These are phyloP conservation scores for Ceryle rudis DNA, from an alignment of 2,797 vertebrate genomes.

Conservation along the genomic window DNA sequence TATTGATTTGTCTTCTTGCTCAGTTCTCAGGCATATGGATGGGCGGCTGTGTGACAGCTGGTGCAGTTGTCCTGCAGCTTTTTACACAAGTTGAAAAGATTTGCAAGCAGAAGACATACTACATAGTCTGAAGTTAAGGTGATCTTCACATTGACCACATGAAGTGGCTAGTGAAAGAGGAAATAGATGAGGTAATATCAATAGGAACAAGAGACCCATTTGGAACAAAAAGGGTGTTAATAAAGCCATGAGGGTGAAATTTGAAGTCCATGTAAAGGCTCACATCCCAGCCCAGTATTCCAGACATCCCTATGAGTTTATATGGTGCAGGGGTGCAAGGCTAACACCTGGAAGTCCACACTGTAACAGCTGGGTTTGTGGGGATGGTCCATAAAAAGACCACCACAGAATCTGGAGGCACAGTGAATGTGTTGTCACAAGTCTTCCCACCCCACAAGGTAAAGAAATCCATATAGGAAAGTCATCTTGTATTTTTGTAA, in stretches of 20 bases:
- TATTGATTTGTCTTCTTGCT: neutral
- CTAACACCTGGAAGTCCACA: neutral
- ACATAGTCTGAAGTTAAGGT: neutral
- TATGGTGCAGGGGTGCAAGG: neutral
- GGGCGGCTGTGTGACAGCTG: neutral
- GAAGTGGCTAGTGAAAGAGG: neutral
- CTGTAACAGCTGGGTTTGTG: rapidly evolving
- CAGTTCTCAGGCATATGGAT: neutral
- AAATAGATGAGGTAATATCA: neutral
- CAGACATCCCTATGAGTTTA: neutral
- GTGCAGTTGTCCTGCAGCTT: neutral
- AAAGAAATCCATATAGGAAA: neutral
- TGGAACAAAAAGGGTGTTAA: neutral
- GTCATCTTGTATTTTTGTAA: neutral
- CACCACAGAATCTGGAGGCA: neutral
- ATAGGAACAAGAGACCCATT: neutral
- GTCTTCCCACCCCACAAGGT: neutral
- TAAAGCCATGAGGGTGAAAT: neutral
- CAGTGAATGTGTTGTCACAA: neutral
- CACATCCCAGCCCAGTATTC: neutral
- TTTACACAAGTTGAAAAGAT: neutral
- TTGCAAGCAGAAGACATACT: neutral
- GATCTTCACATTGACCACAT: neutral
- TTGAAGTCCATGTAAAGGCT: neutral
- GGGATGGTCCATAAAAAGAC: neutral